Percentiles rank a stretch among this genome's conserved stretches.
These are phyloP conservation scores for Lutjanus campechanus DNA, from an alignment of 2,797 vertebrate species.

Conservation along the genomic window DNA sequence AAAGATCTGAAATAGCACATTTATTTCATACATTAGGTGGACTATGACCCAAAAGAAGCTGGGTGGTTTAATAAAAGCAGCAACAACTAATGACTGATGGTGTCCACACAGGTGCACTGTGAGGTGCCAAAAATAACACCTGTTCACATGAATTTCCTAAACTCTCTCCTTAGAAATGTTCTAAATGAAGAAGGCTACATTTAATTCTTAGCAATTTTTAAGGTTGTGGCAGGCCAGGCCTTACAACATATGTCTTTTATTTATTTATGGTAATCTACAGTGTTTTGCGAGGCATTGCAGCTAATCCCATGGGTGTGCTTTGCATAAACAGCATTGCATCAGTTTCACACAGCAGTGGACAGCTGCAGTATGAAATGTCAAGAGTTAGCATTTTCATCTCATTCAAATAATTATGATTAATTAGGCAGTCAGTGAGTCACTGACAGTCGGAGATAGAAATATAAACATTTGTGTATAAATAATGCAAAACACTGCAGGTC, in stretches of 20 bases:
- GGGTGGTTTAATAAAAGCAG: not conserved
- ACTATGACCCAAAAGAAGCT: not conserved
- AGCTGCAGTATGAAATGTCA: constrained; percentile 55
- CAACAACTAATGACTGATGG: not conserved
- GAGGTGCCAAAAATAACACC: constrained; percentile 5
- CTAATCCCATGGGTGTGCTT: constrained; percentile 13
- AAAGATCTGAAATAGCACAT: not conserved
- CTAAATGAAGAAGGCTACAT: too few species aligned
- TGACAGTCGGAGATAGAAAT: constrained; percentile 8
- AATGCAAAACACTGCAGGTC: constrained; percentile 26
- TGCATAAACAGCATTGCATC: constrained; percentile 33
- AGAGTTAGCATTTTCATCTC: constrained; percentile 20
- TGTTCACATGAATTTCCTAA: not conserved
- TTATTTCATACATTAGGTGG: not conserved
- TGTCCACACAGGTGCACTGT: not conserved
- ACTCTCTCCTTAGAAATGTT: not conserved
- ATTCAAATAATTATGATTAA: constrained; percentile 45
- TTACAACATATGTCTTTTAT: not conserved
- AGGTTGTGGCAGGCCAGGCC: not conserved
- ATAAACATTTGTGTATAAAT: constrained; percentile 46
- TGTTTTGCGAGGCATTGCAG: constrained; percentile 1
- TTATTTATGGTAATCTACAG: not conserved
- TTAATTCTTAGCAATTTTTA: not conserved
- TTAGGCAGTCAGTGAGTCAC: constrained; percentile 24
- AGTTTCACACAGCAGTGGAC: constrained; percentile 17